phyloP scores from a whole-genome alignment of 2,888 invertebrate species.

The Parthenolecanium corni region DNA sequence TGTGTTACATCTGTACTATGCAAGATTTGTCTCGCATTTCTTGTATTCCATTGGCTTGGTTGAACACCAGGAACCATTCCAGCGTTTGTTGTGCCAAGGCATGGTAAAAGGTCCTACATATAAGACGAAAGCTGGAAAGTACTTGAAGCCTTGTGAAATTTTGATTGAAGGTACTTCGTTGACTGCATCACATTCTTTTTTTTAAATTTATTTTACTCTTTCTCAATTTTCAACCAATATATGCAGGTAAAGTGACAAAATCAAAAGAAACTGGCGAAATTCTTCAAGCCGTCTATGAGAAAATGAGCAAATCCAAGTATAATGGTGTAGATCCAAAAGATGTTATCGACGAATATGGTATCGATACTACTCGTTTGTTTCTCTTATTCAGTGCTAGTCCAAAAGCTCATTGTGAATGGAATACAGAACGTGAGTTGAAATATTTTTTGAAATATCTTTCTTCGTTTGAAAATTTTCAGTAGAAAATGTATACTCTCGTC shows the following conservation, averaged over 20 bases:
- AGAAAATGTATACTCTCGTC: background rate
- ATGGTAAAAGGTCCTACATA: conserved; percentile 83
- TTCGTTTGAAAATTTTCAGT: background rate
- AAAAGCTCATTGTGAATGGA: conserved; percentile 80
- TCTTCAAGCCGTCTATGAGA: conserved; percentile 76
- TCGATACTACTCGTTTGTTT: conserved; percentile 79
- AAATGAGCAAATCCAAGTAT: conserved; percentile 98
- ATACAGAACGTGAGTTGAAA: conserved; percentile 57
- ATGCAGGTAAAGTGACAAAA: background rate
- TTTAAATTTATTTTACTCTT: background rate
- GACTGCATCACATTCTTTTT: background rate
- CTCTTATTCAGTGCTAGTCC: conserved; percentile 86
- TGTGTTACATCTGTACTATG: conserved; percentile 89
- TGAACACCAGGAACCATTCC: conserved; percentile 75
- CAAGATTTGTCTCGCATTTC: conserved; percentile 88
- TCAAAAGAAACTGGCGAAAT: conserved; percentile 46
- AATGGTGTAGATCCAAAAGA: conserved; percentile 91
- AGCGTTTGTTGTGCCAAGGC: conserved; percentile 83
- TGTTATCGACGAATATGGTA: conserved; percentile 67
- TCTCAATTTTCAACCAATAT: background rate
- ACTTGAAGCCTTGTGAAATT: conserved; percentile 57
- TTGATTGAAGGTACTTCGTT: conserved; percentile 35
- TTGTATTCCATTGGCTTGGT: conserved; percentile 66
- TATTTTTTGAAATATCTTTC: background rate
- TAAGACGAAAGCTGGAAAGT: conserved; percentile 61